phyloP scores from a whole-genome alignment of 2,797 vertebrate species.

The Sebastes hubbsi region DNA sequence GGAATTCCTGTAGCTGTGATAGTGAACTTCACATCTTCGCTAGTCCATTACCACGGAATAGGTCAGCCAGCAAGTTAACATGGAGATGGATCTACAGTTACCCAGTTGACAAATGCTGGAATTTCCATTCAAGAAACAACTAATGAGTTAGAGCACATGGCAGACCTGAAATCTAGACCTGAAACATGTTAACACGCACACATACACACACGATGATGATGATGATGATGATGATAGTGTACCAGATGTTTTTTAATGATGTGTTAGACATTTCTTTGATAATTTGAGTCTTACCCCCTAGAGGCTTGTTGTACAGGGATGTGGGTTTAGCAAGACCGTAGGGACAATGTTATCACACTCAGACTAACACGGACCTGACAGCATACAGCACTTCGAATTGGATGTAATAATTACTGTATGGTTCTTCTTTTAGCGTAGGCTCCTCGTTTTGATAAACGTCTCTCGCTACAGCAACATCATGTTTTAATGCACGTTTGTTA shows the following conservation, averaged over 20 bases:
- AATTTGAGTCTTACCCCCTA: neutral
- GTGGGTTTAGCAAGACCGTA: neutral
- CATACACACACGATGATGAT: neutral
- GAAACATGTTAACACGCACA: neutral
- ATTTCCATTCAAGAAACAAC: neutral
- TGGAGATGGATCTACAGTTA: neutral
- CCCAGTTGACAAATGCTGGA: neutral
- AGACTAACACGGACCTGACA: neutral
- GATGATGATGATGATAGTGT: neutral
- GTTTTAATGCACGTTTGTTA: neutral
- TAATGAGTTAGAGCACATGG: neutral
- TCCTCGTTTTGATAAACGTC: neutral
- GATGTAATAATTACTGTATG: constrained; percentile 8
- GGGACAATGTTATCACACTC: constrained; percentile 1
- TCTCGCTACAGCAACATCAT: neutral
- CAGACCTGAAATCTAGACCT: neutral
- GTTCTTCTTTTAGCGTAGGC: neutral
- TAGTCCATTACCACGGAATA: neutral
- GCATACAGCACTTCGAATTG: neutral
- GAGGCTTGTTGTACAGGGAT: neutral
- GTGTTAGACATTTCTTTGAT: neutral
- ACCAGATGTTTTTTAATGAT: constrained; percentile 34
- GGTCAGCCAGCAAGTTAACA: neutral
- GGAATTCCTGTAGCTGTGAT: neutral
- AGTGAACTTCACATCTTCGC: neutral